Evolutionary conservation across 2,888 invertebrate species (phyloP), one percentile per base, ranked within the genome.

Genomic region (Parthenolecanium corni): DNA sequence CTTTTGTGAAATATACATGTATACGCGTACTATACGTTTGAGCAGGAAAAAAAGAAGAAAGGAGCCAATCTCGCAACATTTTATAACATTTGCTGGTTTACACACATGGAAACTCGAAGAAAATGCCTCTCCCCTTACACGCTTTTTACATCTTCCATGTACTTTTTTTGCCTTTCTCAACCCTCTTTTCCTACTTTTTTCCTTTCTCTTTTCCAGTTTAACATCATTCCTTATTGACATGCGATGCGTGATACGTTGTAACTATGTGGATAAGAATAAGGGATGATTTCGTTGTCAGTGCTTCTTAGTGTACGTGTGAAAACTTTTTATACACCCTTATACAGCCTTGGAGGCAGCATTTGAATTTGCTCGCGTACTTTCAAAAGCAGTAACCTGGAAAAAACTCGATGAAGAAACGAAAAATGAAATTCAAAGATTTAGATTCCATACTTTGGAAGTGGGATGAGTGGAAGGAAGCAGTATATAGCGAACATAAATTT

Each of bases 171-270:
- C 51, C 18, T 36, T 52, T 20, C 12, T 36, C 31, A 20, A 24
- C 23, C 36, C 4, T 36, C 24, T 52, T 52, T 52, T 52, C 31
- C 36, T 31, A 14, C 36, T 52, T 52, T 31, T 31, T 52, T 31
- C 36, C 31, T 25, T 49, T 47, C 36, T 44, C 47, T 31, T 58
- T 31, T 23, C 23, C 18, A 58, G 58, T 58, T 58, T 58, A 58
- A 58, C 46, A 58, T 58, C 58, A 58, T 58, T 58, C 58, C 58
- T 58, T 58, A 58, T 58, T 58, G 58, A 58, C 58, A 58, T 58
- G 58, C 58, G 47, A 58, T 58, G 58, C 58, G 58, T 58, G 58
- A 58, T 58, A 58, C 47, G 58, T 58, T 47, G 58, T 58, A 58
- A 58, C 58, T 58, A 49, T 58, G 24, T 24, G 58, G 49, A 58